Percentiles rank a stretch among this genome's conserved stretches.
Conservation (phyloP, 2,797 vertebrate genomes). For the Momotus momota region DNA sequence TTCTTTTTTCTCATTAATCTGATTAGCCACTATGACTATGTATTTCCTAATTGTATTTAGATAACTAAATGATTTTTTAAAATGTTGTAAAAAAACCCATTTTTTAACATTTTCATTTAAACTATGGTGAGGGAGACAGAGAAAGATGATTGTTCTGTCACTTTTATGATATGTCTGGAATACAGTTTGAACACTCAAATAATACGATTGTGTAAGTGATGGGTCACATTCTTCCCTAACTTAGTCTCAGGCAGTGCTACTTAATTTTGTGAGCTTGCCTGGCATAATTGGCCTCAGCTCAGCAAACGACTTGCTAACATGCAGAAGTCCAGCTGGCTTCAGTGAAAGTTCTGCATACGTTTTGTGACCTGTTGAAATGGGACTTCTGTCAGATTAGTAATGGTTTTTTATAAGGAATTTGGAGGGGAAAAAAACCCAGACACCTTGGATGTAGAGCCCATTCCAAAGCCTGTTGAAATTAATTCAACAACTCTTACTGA, state of each 20-base stretch:
- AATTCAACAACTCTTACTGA: background rate
- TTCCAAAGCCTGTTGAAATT: background rate
- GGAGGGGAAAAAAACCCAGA: too few relatives aligned
- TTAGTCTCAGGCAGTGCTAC: background rate
- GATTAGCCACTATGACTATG: conserved; percentile 2
- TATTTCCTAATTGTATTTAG: conserved; percentile 43
- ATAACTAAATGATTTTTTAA: conserved; percentile 46
- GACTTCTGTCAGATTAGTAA: background rate
- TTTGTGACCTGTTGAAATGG: background rate
- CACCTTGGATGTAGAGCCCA: background rate
- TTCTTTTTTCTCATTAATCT: conserved; percentile 36
- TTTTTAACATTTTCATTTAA: conserved; percentile 72
- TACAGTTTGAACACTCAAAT: background rate
- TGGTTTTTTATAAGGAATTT: background rate
- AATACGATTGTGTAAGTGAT: background rate
- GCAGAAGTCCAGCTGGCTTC: background rate
- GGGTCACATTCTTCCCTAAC: background rate
- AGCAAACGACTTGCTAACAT: background rate
- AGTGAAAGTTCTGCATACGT: background rate
- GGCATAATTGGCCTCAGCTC: background rate
- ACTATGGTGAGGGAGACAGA: conserved; percentile 20
- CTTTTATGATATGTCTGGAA: conserved; percentile 18
- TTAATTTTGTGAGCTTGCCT: background rate
- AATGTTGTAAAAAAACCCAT: conserved; percentile 63
- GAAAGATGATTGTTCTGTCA: conserved; percentile 59